Base-by-base conservation (phyloP, 53 echinoderm and acorn worm species). In the Apostichopus leukothele region DNA sequence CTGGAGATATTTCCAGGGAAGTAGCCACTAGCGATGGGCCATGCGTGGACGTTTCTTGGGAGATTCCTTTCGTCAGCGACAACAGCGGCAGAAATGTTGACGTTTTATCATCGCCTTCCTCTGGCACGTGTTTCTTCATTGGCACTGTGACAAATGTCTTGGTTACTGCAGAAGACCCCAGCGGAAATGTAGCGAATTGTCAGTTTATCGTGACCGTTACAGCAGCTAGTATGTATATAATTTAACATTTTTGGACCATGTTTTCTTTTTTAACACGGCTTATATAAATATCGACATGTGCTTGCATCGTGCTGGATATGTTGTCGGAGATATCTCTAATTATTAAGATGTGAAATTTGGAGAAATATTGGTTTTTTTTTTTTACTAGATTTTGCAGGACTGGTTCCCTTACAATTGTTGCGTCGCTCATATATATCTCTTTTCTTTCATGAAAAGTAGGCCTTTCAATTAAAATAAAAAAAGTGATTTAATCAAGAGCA, bases 91-190 rank as follows among this genome's bases (percentile, higher is more conserved):
- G 60, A 26, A 63, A 59, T 25, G 21, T 84, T 4, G 84, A 84
- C 59, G 66, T 84, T 23, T 5, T 60, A 13, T 84, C 84, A 9
- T 53, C 63, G 60, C 84, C 84, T 13, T 23, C 25, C 14, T 84
- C 84, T 4, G 84, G 84, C 2, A 63, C 84, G 7, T 84, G 84
- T 60, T 84, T 84, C 57, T 84, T 84, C 23, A 60, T 84, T 1
- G 61, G 84, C 57, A 84, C 84, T 20, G 19, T 55, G 4, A 55
- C 84, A 20, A 84, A 84, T 27, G 27, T 84, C 60, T 25, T 84
- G 57, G 84, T 84, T 19, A 84, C 84, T 16, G 84, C 84, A 7
- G 60, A 84, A 61, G 84, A 84, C 63, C 60, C 84, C 12, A 18
- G 19, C 19, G 84, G 84, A 12, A 84, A 84, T 59, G 19, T 13